Evolutionary conservation across 2,797 vertebrate genomes (phyloP).

Genomic region (Ptychadena robeensis): DNA sequence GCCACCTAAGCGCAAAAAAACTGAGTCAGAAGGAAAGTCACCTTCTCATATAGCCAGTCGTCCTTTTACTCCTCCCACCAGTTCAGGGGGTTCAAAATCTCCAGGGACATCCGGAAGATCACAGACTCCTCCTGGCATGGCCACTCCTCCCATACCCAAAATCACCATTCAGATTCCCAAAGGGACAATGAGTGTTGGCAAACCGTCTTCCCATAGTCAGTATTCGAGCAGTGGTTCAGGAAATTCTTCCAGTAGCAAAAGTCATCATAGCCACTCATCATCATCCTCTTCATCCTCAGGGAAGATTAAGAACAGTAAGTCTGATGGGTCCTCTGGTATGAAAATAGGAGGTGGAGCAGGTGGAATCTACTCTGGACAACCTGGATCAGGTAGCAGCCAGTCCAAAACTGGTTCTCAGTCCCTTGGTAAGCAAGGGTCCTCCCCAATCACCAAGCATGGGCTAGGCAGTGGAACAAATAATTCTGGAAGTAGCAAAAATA

Average conservation of each 20-base stretch:
- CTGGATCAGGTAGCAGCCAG: slow-evolving; percentile 80
- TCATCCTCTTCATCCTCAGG: slow-evolving; percentile 83
- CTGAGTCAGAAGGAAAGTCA: slow-evolving; percentile 93
- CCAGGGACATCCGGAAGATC: slow-evolving; percentile 94
- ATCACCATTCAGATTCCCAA: slow-evolving; percentile 98
- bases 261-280: slow-evolving; percentile 94
- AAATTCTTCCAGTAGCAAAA: slow-evolving; percentile 88
- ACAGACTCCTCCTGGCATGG: slow-evolving; percentile 94
- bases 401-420: slow-evolving; percentile 92
- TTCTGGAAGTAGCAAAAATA: slow-evolving; percentile 85
- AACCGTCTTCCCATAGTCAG: slow-evolving; percentile 91
- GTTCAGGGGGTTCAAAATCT: slow-evolving; percentile 92
- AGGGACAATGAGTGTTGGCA: slow-evolving; percentile 92
- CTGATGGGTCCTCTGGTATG: slow-evolving; percentile 85
- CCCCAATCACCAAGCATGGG: slow-evolving; percentile 94
- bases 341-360: slow-evolving; percentile 80
- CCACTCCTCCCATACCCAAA: slow-evolving; percentile 96
- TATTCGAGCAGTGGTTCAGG: slow-evolving; percentile 85
- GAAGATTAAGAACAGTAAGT: slow-evolving; percentile 93
- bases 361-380: slow-evolving; percentile 82
- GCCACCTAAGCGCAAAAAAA: slow-evolving; percentile 91
- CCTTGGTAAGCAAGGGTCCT: slow-evolving; percentile 92
- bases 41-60: slow-evolving; percentile 92
- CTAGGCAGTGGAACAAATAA: slow-evolving; percentile 83
- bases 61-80: slow-evolving; percentile 94